phyloP scores from a whole-genome alignment of 2,888 invertebrate genomes.

The Micoletzkya japonica region DNA sequence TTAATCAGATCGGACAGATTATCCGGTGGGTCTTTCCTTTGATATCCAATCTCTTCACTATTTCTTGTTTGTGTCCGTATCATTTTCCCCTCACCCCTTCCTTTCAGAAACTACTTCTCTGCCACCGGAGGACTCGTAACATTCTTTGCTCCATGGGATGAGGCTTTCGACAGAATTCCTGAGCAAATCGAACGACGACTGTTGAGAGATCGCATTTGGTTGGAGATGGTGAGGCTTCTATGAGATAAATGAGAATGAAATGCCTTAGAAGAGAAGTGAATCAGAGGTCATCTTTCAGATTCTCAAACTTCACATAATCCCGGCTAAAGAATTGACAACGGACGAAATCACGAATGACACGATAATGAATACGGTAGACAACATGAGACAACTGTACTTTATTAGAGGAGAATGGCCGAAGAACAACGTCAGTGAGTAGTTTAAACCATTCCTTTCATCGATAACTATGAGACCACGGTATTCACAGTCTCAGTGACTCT shows the following conservation, averaged over 20 bases:
- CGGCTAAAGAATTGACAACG: constrained; percentile 62
- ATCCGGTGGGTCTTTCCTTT: constrained; percentile 33
- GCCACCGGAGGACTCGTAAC: constrained; percentile 55
- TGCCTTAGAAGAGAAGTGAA: not conserved
- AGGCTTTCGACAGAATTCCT: constrained; percentile 64
- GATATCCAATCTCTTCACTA: not conserved
- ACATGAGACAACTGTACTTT: constrained; percentile 62
- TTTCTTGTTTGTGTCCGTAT: not conserved
- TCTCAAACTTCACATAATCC: constrained; percentile 64
- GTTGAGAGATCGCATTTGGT: constrained; percentile 62
- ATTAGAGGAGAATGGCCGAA: constrained; percentile 63
- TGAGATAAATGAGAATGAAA: not conserved
- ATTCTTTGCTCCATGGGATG: constrained; percentile 64
- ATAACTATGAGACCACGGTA: not conserved
- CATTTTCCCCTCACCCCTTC: not conserved
- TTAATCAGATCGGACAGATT: constrained; percentile 62
- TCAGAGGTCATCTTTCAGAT: constrained; percentile 40
- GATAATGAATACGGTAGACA: constrained; percentile 62
- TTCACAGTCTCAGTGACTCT: not conserved
- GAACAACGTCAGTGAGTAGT: constrained; percentile 62
- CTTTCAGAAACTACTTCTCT: constrained; percentile 56
- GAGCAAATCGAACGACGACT: constrained; percentile 62
- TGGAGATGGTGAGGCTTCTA: constrained; percentile 56
- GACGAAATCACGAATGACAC: constrained; percentile 64
- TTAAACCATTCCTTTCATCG: not conserved